phyloP scores from a whole-genome alignment of 2,888 invertebrate genomes.

The Orthosia incerta region DNA sequence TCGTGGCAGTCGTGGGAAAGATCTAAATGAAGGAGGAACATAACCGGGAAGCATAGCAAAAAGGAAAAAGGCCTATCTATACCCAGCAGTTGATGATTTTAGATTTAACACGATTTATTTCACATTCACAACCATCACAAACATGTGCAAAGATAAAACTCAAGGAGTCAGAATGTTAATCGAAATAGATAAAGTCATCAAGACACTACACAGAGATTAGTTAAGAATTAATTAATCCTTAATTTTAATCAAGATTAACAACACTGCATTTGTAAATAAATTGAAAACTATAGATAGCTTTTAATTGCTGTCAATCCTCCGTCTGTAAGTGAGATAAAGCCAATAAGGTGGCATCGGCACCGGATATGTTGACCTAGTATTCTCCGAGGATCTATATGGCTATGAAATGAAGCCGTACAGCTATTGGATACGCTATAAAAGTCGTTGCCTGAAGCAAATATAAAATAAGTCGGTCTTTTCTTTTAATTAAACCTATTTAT shows the following conservation, averaged over 20 bases:
- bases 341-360: constrained; percentile 25
- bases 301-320: constrained; percentile 34
- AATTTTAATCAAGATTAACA: constrained; percentile 28
- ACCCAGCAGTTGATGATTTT: too few species aligned
- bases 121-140: neutral
- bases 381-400: constrained; percentile 26
- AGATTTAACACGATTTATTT: neutral
- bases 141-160: constrained; percentile 8
- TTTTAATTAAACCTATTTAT: too few species aligned
- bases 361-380: constrained; percentile 56
- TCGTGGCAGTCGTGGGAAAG: too few species aligned
- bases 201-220: constrained; percentile 30
- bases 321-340: constrained; percentile 30
- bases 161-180: constrained; percentile 13
- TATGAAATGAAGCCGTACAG: constrained; percentile 34
- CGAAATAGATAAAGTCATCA: constrained; percentile 30
- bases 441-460: constrained; percentile 4
- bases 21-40: too few species aligned
- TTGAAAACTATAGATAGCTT: constrained; percentile 17
- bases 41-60: too few species aligned
- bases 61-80: too few species aligned
- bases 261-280: constrained; percentile 21
- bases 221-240: constrained; percentile 28
- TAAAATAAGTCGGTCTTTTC: constrained; percentile 18
- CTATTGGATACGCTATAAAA: constrained; percentile 23